Percentiles rank a stretch among this genome's conserved stretches.
phyloP scores from a whole-genome alignment of 2,888 invertebrate genomes.

The Lysandra coridon region DNA sequence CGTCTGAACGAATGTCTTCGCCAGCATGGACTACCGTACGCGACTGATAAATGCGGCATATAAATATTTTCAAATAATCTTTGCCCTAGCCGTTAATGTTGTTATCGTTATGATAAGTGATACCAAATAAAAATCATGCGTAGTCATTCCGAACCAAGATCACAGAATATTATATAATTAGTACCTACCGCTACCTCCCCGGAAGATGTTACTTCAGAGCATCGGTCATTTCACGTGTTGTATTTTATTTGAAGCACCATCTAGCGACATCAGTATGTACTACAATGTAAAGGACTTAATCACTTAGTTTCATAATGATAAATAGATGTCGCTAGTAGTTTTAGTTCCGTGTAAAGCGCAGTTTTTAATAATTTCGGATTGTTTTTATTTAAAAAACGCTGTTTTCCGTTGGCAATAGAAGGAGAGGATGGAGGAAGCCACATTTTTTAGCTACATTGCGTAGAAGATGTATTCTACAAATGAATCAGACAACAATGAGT shows the following conservation, averaged over 20 bases:
- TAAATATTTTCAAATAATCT: neutral
- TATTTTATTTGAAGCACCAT: neutral
- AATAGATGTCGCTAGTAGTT: neutral
- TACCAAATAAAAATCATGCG: neutral
- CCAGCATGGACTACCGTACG: neutral
- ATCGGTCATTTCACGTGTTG: neutral
- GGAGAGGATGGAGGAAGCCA: too few species aligned
- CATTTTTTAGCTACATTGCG: too few species aligned
- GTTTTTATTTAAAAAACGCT: too few species aligned
- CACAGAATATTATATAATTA: too few species aligned
- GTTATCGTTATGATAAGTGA: neutral
- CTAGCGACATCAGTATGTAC: neutral
- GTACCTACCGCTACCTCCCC: too few species aligned
- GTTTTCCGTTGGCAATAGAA: too few species aligned
- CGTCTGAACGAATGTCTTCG: neutral
- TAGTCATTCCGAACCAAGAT: conserved; percentile 14
- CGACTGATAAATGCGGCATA: conserved; percentile 6
- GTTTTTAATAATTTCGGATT: too few species aligned
- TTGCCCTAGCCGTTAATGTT: neutral
- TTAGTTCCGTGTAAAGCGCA: too few species aligned
- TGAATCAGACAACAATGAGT: too few species aligned
- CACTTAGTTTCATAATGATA: neutral
- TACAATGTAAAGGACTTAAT: neutral
- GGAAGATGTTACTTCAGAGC: neutral
- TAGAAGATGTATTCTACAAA: too few species aligned